phyloP scores from a whole-genome alignment of 2,113 vertebrate genomes.

The Psammodynastes pulverulentus region DNA sequence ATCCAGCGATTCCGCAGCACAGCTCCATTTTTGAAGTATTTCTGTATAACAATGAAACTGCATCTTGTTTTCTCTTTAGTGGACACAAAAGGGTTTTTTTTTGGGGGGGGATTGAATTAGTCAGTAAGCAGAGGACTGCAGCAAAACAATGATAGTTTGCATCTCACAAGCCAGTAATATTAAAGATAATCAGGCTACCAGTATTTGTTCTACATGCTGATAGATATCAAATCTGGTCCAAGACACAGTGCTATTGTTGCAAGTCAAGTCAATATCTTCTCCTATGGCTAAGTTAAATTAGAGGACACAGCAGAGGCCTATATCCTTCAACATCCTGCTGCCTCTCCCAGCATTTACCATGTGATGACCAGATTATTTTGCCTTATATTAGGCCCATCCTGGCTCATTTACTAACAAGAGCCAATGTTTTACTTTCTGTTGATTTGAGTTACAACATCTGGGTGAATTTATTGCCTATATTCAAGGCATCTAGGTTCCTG shows the following conservation, averaged over 20 bases:
- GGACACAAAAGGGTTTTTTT: neutral
- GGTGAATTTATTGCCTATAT: neutral
- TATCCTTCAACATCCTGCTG: neutral
- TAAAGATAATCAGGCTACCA: neutral
- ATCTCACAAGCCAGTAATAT: neutral
- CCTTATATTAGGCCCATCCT: neutral
- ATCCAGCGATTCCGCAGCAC: neutral
- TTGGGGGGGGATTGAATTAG: neutral
- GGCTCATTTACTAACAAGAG: neutral
- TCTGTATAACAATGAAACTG: neutral
- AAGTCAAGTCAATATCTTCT: neutral
- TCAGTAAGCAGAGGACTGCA: neutral
- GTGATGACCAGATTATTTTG: neutral
- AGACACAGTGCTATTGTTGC: neutral
- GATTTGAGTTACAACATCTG: neutral
- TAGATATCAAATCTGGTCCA: neutral
- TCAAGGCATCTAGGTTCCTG: neutral
- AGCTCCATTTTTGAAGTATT: neutral
- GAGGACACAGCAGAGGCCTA: neutral
- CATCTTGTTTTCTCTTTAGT: slow-evolving; percentile 6
- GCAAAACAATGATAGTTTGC: neutral
- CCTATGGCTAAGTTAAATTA: neutral
- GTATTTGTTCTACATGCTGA: neutral
- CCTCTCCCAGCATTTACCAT: neutral
- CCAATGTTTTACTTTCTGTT: neutral